Evolutionary conservation across 64 coral and sea anemone genomes (phyloP), one percentile per base, ranked within the genome.

Genomic region (Hydrozoanthus tunicans): DNA sequence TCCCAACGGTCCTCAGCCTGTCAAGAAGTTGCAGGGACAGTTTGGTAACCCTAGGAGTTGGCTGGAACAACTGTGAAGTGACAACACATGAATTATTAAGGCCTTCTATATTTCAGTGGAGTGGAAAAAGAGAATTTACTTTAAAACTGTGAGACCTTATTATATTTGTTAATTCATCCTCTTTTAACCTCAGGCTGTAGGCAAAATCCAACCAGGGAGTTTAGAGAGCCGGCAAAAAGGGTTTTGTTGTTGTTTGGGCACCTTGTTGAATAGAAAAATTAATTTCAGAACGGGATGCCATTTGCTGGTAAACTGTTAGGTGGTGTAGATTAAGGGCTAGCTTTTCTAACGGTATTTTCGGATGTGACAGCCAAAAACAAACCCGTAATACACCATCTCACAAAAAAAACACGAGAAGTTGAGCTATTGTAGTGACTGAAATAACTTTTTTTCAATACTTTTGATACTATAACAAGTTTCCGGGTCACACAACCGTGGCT

Each of bases 251-350:
- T 88, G 69, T 88, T 88, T 88, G 68, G 84, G 5, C 23, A 88
- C 73, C 9, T 88, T 74, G 25, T 74, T 88, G 84, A 88, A 74
- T 88, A 88, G 58, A 51, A 75, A 73, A 73, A 60, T 74, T 88
- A 88, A 88, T 88, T 75, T 88, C 84, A 88, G 68, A 88, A 88
- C 84, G 74, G 56, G 68, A 73, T 88, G 84, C 84, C 69, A 74
- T 88, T 27, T 88, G 84, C 84, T 56, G 84, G 84, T 88, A 74
- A 32, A 17, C 7, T 15, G 84, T 73, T 59, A 26, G 84, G 84
- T 88, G 69, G 84, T 56, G 56, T 5, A 74, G 11, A 88, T 56
- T 56, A 17, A 60, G 70, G 57, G 74, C 73, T 75, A 0, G 1
- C 17, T 32, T 73, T 59, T 88, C 23, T 10, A 9, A 9, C 43